Conservation (phyloP, 2,113 vertebrate genomes). For the Aphyosemion australe region DNA sequence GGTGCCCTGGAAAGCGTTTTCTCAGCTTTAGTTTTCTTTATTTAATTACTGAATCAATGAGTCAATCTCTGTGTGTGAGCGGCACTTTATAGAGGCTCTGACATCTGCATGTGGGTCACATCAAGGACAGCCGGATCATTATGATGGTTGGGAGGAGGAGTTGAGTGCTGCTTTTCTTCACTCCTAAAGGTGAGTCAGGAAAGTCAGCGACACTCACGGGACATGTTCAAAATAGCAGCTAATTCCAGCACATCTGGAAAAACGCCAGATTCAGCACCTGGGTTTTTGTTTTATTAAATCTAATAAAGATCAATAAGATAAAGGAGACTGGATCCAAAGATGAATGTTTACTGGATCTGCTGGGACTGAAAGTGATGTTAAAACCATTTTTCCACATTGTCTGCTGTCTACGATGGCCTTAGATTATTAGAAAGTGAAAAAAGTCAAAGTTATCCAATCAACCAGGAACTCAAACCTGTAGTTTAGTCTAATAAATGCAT, state of each 20-base stretch:
- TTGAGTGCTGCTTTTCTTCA: constrained; percentile 53
- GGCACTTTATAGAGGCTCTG: constrained; percentile 28
- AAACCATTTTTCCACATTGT: too few relatives aligned
- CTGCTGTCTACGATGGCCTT: too few relatives aligned
- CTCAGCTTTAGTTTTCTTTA: constrained; percentile 30
- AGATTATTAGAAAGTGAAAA: too few relatives aligned
- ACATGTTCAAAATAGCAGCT: constrained; percentile 49
- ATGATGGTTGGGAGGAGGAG: constrained; percentile 31
- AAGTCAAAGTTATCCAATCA: too few relatives aligned
- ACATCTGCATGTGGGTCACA: constrained; percentile 60
- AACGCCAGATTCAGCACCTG: not conserved
- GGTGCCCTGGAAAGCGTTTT: constrained; percentile 38
- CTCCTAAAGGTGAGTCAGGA: constrained; percentile 55
- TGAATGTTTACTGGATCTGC: constrained; percentile 8
- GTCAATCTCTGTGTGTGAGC: constrained; percentile 40
- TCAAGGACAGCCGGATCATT: constrained; percentile 63
- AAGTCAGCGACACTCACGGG: constrained; percentile 46
- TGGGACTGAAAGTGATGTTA: not conserved
- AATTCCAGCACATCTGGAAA: constrained; percentile 61
- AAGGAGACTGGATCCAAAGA: not conserved
- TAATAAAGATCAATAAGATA: constrained; percentile 33
- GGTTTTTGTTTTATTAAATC: constrained; percentile 14
- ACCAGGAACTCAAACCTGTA: too few relatives aligned
- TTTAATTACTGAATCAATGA: constrained; percentile 51
- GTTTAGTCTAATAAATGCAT: too few relatives aligned